Evolutionary conservation across 2,797 vertebrate genomes (phyloP).

Genomic region (Cuculus canorus): DNA sequence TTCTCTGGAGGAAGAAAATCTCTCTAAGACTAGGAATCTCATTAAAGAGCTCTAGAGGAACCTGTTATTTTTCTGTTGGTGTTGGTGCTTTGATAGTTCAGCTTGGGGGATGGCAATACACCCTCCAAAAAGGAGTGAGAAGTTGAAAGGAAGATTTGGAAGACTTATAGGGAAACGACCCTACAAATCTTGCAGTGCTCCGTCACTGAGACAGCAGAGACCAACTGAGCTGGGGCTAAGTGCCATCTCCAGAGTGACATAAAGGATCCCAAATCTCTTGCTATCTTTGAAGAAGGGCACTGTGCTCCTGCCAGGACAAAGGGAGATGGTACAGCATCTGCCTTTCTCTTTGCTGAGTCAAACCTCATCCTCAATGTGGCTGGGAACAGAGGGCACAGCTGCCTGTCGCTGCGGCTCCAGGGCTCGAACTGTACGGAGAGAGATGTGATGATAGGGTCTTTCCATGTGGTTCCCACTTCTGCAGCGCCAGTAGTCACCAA

Average conservation of each 20-base stretch:
- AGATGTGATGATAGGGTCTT: neutral
- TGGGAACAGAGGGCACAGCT: neutral
- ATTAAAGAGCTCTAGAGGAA: neutral
- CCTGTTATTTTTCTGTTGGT: neutral
- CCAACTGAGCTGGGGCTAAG: neutral
- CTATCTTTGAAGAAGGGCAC: neutral
- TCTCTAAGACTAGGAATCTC: neutral
- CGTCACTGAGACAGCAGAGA: neutral
- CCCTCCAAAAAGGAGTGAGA: neutral
- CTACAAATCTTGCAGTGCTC: neutral
- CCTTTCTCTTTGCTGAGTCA: neutral
- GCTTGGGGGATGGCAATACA: neutral
- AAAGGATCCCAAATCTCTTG: neutral
- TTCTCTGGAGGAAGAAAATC: neutral
- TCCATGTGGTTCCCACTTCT: neutral
- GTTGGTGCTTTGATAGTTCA: neutral
- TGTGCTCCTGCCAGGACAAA: neutral
- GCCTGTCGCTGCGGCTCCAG: fast-evolving
- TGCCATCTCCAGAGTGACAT: neutral
- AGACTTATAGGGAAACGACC: neutral
- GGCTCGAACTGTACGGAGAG: fast-evolving
- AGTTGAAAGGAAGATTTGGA: neutral
- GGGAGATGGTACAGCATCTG: neutral
- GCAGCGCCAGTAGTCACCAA: neutral
- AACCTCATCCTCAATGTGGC: fast-evolving